A percentile compares a stretch with the other conserved stretches of the same genome.
Conservation (phyloP, 2,888 invertebrate genomes). For the Halictus quadricinctus region DNA sequence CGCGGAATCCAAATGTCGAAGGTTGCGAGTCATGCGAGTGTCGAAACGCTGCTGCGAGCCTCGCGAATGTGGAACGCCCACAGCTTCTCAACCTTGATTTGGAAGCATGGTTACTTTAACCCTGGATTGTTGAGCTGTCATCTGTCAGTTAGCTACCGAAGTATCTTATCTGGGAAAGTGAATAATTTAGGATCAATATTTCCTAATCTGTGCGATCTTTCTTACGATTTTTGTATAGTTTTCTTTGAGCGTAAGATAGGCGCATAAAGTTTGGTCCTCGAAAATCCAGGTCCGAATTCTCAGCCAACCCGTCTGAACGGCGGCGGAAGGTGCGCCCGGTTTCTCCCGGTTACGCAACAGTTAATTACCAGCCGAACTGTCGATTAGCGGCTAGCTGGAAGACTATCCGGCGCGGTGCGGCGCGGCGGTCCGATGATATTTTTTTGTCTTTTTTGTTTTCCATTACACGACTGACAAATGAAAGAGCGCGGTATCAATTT, state of each 20-base stretch:
- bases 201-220: too few relatives aligned
- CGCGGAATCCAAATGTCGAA: conserved; percentile 19
- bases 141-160: too few relatives aligned
- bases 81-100: too few relatives aligned
- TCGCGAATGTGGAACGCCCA: too few relatives aligned
- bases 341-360: conserved; percentile 27
- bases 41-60: not conserved
- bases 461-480: conserved; percentile 42
- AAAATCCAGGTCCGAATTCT: not conserved
- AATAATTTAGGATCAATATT: too few relatives aligned
- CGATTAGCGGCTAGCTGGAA: conserved; percentile 5
- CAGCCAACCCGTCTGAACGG: not conserved
- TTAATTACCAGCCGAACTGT: conserved; percentile 36
- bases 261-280: not conserved
- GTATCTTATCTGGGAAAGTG: too few relatives aligned
- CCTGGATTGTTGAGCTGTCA: too few relatives aligned
- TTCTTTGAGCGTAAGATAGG: too few relatives aligned
- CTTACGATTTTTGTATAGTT: too few relatives aligned
- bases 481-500: conserved; percentile 47
- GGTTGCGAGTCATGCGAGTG: not conserved
- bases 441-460: not conserved
- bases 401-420: conserved; percentile 22
- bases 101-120: too few relatives aligned
- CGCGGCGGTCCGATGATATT: not conserved
- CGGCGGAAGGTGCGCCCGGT: conserved; percentile 10